Percentiles rank a stretch among this genome's conserved stretches.
Conservation (phyloP, 2,888 invertebrate genomes). For the Busseola fusca region DNA sequence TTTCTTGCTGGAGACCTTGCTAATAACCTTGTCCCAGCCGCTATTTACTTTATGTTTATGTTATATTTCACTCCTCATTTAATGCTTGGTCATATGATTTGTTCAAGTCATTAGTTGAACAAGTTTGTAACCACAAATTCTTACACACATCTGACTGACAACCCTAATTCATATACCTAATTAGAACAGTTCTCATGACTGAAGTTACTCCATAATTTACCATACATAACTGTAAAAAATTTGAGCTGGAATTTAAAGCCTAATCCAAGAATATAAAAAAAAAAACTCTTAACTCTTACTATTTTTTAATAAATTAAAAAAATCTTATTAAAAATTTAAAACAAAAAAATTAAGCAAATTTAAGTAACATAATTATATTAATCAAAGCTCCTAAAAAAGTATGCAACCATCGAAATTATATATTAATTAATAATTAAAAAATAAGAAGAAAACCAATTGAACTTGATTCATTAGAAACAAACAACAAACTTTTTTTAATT, state of each 20-base stretch:
- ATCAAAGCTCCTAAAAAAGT: neutral
- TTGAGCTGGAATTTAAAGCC: no score
- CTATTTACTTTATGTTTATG: conserved; percentile 39
- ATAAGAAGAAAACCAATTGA: neutral
- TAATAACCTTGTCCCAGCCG: conserved; percentile 52
- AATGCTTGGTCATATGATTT: conserved; percentile 29
- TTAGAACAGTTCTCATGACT: neutral
- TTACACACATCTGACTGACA: neutral
- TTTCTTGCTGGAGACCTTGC: conserved; percentile 46
- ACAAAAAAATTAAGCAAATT: no score
- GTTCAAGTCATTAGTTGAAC: conserved; percentile 18
- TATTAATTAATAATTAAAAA: no score
- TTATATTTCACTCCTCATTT: conserved; percentile 25
- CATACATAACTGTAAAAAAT: neutral
- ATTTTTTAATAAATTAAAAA: neutral
- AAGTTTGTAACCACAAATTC: conserved; percentile 24
- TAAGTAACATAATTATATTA: no score
- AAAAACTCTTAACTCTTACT: no score
- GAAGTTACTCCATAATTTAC: neutral
- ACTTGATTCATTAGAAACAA: neutral
- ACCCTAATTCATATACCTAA: neutral
- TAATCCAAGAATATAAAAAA: neutral
- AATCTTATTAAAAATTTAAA: no score
- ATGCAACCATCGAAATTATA: neutral
- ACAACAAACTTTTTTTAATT: neutral